Evolutionary conservation across 92 coral and sea anemone species (phyloP), one percentile per base, ranked within the genome.

Genomic region (Heteractis magnifica): DNA sequence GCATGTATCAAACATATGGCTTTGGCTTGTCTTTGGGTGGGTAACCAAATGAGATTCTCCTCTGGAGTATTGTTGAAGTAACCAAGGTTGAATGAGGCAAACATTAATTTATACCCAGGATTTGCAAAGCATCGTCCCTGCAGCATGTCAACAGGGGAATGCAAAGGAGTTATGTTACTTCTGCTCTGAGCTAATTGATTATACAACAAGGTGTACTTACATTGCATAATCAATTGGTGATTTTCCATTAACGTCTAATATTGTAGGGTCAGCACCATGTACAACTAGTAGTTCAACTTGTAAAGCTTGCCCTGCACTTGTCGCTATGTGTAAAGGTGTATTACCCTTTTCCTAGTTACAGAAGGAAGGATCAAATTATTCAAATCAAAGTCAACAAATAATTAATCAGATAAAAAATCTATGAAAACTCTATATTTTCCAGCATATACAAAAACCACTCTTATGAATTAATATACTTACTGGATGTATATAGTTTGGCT

Each of bases 191-290:
- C 19, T 62, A 8, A 12, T 12, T 53, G 13, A 53, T 75, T 7
- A 75, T 49, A 34, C 8, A 75, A 12, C 15, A 75, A 75, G 79
- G 7, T 48, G 34, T 77, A 87, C 94, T 89, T 81, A 96, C 99
- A 96, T 51, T 52, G 99, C 99, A 88, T 86, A 93, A 72, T 96
- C 99, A 56, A 92, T 92, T 49, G 95, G 96, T 12, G 99, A 81
- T 79, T 96, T 96, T 13, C 96, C 99, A 79, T 88, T 94, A 18
- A 89, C 82, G 86, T 96, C 99, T 58, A 90, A 85, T 55, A 90
- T 84, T 4, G 94, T 90, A 34, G 99, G 99, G 58, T 96, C 99
- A 49, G 99, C 99, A 23, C 99, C 99, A 89, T 96, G 99, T 10
- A 96, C 99, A 75, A 94, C 94, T 16, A 96, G 91, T 51, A 96